Evolutionary conservation across 1,140 invertebrate species (phyloP).

Genomic region (Muscidifurax raptorellus): DNA sequence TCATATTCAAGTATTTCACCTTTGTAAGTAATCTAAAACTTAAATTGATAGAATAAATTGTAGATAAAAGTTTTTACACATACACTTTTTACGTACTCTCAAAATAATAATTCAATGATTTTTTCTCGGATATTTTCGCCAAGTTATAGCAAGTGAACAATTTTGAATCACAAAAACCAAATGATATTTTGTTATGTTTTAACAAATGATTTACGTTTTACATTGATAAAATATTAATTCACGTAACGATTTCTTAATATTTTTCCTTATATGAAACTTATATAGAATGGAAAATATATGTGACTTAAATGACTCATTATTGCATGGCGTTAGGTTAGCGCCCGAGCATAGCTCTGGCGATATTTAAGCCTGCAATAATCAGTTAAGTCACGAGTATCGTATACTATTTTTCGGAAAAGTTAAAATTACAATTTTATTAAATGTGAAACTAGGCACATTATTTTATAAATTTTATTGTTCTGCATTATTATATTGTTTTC

Average conservation of each 20-base stretch:
- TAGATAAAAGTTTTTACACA: neutral
- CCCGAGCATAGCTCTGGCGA: too few relatives aligned
- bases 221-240: neutral
- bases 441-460: neutral
- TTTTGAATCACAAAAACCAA: neutral
- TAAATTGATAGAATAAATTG: neutral
- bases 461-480: neutral
- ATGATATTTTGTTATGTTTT: constrained; percentile 3
- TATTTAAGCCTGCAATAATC: too few relatives aligned
- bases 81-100: neutral
- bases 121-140: neutral
- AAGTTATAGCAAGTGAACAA: neutral
- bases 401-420: neutral
- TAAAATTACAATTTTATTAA: neutral
- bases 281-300: too few relatives aligned
- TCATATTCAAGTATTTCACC: neutral
- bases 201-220: neutral
- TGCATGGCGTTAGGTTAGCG: too few relatives aligned
- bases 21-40: neutral
- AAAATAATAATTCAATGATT: neutral
- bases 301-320: too few relatives aligned
- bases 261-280: too few relatives aligned
- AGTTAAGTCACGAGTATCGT: too few relatives aligned
- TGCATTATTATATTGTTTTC: neutral
- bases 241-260: neutral